Base-by-base conservation (phyloP, 2,113 vertebrate genomes). In the Etheostoma cragini region DNA sequence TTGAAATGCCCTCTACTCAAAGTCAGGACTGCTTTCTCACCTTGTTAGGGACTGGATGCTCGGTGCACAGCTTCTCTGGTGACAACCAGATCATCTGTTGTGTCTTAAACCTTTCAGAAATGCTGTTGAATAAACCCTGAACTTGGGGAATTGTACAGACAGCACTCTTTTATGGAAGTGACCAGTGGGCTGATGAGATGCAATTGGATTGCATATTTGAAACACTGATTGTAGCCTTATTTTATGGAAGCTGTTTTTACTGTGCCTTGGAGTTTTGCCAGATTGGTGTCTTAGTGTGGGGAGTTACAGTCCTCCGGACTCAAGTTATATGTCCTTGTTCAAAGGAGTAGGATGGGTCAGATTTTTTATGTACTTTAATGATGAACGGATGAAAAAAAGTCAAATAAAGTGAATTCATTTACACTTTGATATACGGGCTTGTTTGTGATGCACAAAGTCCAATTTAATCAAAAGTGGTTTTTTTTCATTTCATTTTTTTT, bases 181-280 rank as follows among this genome's bases (percentile, higher is more conserved):
- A 92, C 85, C 82, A 68, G 74, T 72, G 76, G 76, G 78, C 88
- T 93, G 87, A 92, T 88, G 90, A 92, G 86, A 92, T 92, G 88
- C 90, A 83, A 90, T 91, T 92, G 86, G 88, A 93, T 90, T 92
- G 88, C 91, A 85, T 89, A 89, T 90, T 75, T 86, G 77, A 90
- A 93, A 83, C 88, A 87, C 79, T 89, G 90, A 91, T 88, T 79
- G 87, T 84, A 88, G 86, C 81, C 13, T 86, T 93, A 89, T 92
- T 93, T 92, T 91, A 90, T 93, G 74, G 88, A 84, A 87, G 86
- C 89, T 86, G 62, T 50, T 86, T 87, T 92, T 92, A 93, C 90
- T 87, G 88, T 77, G 53, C 61, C 46, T 85, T 93, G 92, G 90
- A 89, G 76, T 35, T 21, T 66, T 61, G 83, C 92, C 92, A 93